Conservation (phyloP, 1,140 invertebrate genomes). For the Halyomorpha halys region DNA sequence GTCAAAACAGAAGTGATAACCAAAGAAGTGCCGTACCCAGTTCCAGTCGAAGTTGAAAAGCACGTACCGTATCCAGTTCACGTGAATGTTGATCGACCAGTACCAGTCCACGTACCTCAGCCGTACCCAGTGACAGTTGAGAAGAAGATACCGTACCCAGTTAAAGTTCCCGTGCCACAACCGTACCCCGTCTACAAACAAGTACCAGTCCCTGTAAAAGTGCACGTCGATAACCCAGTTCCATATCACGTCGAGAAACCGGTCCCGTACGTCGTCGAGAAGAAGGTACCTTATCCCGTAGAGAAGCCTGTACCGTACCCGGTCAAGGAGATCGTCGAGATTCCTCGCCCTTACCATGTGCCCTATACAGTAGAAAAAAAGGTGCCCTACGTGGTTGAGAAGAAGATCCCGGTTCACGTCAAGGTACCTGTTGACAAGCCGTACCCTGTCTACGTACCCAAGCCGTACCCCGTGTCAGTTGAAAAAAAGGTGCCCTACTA, state of each 20-base stretch:
- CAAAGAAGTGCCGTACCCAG: conserved; percentile 56
- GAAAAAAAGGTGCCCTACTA: neutral
- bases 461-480: neutral
- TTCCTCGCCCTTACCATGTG: neutral
- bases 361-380: neutral
- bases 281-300: neutral
- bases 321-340: neutral
- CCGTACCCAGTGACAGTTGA: conserved; percentile 31
- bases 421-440: neutral
- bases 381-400: neutral
- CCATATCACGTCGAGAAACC: neutral
- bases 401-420: neutral
- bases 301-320: neutral
- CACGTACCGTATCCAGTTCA: conserved; percentile 30
- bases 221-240: conserved; percentile 3
- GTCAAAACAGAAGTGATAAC: conserved; percentile 33
- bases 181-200: conserved; percentile 48
- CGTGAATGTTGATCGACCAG: conserved; percentile 31
- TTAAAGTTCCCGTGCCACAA: conserved; percentile 58
- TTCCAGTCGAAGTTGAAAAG: conserved; percentile 41
- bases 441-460: neutral
- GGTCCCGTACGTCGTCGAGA: neutral
- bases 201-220: conserved; percentile 26
- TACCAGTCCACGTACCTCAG: conserved; percentile 31
- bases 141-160: conserved; percentile 28